These are phyloP conservation scores for Lepus oiostolus DNA, from an alignment of 2,797 vertebrate species.

Conservation along the genomic window DNA sequence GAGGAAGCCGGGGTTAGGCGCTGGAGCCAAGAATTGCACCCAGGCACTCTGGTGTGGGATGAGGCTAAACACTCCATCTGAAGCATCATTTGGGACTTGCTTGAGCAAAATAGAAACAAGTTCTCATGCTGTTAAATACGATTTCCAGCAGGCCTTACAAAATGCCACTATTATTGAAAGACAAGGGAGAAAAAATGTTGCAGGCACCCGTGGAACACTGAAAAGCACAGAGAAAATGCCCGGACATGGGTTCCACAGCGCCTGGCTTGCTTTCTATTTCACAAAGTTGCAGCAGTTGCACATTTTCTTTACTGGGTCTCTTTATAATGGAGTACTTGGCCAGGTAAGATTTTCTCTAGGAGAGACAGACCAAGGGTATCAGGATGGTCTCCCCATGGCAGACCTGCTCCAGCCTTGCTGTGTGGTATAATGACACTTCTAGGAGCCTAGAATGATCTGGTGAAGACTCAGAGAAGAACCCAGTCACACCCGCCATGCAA, in stretches of 20 bases:
- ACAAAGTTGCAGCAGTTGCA: rapidly evolving
- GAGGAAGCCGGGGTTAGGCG: too few relatives aligned
- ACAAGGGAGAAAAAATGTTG: rapidly evolving
- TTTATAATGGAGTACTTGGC: neutral
- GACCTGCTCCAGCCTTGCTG: neutral
- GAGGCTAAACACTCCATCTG: too few relatives aligned
- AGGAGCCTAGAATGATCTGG: neutral
- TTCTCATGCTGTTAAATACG: neutral
- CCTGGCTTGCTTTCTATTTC: neutral
- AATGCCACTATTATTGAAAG: neutral
- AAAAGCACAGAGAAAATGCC: rapidly evolving
- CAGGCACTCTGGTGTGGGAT: too few relatives aligned
- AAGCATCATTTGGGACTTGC: neutral
- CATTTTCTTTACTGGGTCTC: neutral
- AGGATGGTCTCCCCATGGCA: neutral
- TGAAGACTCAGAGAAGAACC: neutral
- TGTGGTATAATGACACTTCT: neutral
- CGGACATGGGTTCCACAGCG: rapidly evolving
- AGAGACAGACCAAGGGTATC: neutral
- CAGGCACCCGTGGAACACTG: rapidly evolving
- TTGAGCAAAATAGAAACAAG: neutral
- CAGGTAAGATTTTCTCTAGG: neutral
- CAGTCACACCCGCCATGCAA: neutral
- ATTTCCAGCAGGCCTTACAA: too few relatives aligned
- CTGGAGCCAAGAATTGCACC: too few relatives aligned